Evolutionary conservation across 2,888 invertebrate genomes (phyloP), one percentile per base, ranked within the genome.

Genomic region (Amphipyra tragopoginis): DNA sequence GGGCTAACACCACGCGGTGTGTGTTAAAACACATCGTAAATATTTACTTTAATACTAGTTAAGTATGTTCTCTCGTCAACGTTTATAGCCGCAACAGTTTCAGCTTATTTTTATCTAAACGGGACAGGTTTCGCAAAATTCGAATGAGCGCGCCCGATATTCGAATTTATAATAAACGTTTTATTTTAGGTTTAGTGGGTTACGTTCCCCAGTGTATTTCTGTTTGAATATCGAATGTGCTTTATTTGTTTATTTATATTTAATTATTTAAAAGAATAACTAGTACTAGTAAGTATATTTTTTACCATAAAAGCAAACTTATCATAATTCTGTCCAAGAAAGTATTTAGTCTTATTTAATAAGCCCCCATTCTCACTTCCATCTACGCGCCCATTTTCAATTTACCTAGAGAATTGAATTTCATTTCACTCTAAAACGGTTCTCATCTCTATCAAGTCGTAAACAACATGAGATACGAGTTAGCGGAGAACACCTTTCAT

Each of bases 21-120:
- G 36, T 65, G 62, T 56, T 40, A 43, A 47, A 40, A 65, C 40
- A 64, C 42, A 44, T 62, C 68, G 59, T 76, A 62, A 76, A 76
- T 62, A 76, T 68, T 69, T 65, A 69, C 42, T 58, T 54, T 56
- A 60, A 49, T 29, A 54, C 33, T 47, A 49, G 42, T 55, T 65
- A 61, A 48, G 53, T 73, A 68, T 59, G 40, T 39, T 43, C 39
- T 57, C 40, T 29, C 44, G 40, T 44, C 43, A 51, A 53, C 33
- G 26, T 40, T 68, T 60, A 63, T 61, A 53, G 53, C 44, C 47
- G 43, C 50, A 50, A 43, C 47, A 58, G 52, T 70, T 53, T 45
- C 43, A 40, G 55, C 36, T 59, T 75, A 69, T 59, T 60, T 77
- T 66, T 70, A 62, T 64, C 55, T 59, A 56, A 62, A 60, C 36